These are phyloP conservation scores for Linepithema humile DNA, from an alignment of 1,140 invertebrate species.

Conservation along the genomic window DNA sequence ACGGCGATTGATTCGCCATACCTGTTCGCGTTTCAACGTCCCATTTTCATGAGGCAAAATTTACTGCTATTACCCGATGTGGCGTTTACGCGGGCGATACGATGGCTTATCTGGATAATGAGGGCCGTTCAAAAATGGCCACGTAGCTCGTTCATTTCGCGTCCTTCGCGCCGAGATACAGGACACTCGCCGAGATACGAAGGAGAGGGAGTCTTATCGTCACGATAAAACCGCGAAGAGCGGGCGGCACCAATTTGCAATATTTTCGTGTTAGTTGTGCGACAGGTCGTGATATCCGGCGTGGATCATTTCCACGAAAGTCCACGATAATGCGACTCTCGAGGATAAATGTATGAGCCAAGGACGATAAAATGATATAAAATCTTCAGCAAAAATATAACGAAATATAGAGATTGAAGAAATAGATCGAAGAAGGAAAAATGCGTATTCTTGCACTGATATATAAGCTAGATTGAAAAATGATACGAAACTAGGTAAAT, in stretches of 20 bases:
- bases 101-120: slow-evolving; percentile 53
- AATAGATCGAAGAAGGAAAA: slow-evolving; percentile 25
- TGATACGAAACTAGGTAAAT: neutral
- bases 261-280: slow-evolving; percentile 73
- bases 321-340: slow-evolving; percentile 23
- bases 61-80: slow-evolving; percentile 40
- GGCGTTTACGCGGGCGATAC: slow-evolving; percentile 47
- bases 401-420: neutral
- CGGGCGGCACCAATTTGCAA: slow-evolving; percentile 72
- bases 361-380: neutral
- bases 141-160: slow-evolving; percentile 45
- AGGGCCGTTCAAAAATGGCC: slow-evolving; percentile 46
- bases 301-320: slow-evolving; percentile 44
- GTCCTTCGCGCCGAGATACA: slow-evolving; percentile 21
- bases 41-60: slow-evolving; percentile 48
- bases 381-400: neutral
- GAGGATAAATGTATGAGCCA: slow-evolving; percentile 46
- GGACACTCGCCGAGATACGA: neutral
- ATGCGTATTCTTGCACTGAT: neutral
- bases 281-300: slow-evolving; percentile 40
- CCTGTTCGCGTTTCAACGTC: slow-evolving; percentile 19
- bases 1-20: slow-evolving; percentile 41
- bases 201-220: slow-evolving; percentile 1
- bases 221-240: slow-evolving; percentile 56
- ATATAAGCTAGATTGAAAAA: neutral